Evolutionary conservation across 2,888 invertebrate genomes (phyloP), one percentile per base, ranked within the genome.

Genomic region (Tillus elongatus): DNA sequence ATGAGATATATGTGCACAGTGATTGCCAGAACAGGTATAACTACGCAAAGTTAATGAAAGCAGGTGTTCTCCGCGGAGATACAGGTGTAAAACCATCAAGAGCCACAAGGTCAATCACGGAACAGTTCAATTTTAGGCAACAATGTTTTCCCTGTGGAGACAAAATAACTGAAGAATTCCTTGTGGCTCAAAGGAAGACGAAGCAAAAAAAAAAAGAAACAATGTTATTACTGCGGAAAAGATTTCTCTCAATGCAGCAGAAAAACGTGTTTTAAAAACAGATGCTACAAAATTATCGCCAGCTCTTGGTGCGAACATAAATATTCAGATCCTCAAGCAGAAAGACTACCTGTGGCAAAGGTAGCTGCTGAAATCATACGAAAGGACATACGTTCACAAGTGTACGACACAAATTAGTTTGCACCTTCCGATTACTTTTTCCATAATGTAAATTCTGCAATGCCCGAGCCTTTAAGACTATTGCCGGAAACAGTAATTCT

Each of bases 361-460:
- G 41, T 39, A 37, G 39, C 39, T 36, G 41, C 41, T 41, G 43
- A 41, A 32, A 35, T 43, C 33, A 44, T 40, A 34, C 30, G 35
- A 35, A 36, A 40, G 28, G 40, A 43, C 28, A 42, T 42, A 36
- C 40, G 42, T 16, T 42, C 42, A 28, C 38, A 44, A 42, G 36
- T 44, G 33, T 39, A 41, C 27, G 33, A 39, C 28, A 41, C 37
- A 35, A 10, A 13, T 30, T 24, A 4, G n/a, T 33, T 37, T 30
- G 10, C 16, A 33, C 35, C 33, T 3, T 33, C 37, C 13, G n/a
- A 2, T 16, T 12, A 37, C 29, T 37, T 33, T 14, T 37, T 39
- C 10, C 13, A 35, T n/a, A 13, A 30, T 15, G 30, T 30, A 15
- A 14, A 39, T 14, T 39, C 35, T 16, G 31, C 35, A 4, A 35